Conservation (phyloP, 2,113 vertebrate species). For the Pleuronectes platessa region DNA sequence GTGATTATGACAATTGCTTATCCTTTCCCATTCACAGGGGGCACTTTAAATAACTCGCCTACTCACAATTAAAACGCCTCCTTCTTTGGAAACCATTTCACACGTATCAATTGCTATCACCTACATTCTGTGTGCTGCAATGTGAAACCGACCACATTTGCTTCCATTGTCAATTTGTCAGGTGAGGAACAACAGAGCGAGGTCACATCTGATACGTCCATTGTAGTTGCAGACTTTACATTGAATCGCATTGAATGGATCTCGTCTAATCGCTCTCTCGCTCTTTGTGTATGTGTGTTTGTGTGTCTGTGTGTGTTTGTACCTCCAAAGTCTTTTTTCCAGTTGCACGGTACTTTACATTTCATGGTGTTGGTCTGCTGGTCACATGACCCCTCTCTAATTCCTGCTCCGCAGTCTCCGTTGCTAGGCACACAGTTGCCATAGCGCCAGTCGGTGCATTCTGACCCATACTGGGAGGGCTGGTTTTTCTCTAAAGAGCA, state of each 20-base stretch:
- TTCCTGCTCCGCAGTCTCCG: slow-evolving; percentile 88
- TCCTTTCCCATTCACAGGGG: background rate
- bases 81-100: background rate
- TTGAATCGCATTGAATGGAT: too few relatives aligned
- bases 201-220: background rate
- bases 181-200: background rate
- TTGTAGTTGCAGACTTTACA: too few relatives aligned
- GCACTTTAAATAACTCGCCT: background rate
- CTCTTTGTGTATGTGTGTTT: background rate
- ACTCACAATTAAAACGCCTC: background rate
- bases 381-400: slow-evolving; percentile 87
- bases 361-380: slow-evolving; percentile 87
- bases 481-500: slow-evolving; percentile 81
- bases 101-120: background rate
- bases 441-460: slow-evolving; percentile 89
- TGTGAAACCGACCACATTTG: background rate
- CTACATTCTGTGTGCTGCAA: background rate
- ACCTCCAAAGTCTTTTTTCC: slow-evolving; percentile 95
- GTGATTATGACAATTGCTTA: background rate
- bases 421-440: slow-evolving; percentile 88
- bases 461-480: slow-evolving; percentile 80
- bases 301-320: background rate
- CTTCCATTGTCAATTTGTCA: too few relatives aligned
- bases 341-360: slow-evolving; percentile 93
- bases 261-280: too few relatives aligned